Percentiles rank a stretch among this genome's conserved stretches.
phyloP scores from a whole-genome alignment of 2,888 invertebrate species.

The Rhagium mordax region DNA sequence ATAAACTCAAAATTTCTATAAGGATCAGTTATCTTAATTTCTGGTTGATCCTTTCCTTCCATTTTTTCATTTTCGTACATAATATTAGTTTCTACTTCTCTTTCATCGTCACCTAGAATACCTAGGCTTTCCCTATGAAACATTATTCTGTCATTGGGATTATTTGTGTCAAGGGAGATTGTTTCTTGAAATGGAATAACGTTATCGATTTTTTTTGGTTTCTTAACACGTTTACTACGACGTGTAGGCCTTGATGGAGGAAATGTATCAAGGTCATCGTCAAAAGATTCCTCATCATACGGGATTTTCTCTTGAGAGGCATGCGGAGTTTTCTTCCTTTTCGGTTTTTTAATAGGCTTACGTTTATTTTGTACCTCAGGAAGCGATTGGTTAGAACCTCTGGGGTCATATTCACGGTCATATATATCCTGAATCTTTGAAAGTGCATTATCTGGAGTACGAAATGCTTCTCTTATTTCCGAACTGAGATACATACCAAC shows the following conservation, averaged over 20 bases:
- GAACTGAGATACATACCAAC: constrained; percentile 83
- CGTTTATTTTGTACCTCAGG: constrained; percentile 72
- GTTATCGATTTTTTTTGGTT: constrained; percentile 51
- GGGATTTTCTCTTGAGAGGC: constrained; percentile 65
- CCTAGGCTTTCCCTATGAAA: constrained; percentile 55
- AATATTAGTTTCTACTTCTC: constrained; percentile 46
- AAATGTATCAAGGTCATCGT: constrained; percentile 55
- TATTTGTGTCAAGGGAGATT: constrained; percentile 53
- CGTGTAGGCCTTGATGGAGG: constrained; percentile 74
- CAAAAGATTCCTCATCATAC: constrained; percentile 62
- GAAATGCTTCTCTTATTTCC: constrained; percentile 86
- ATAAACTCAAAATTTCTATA: constrained; percentile 57
- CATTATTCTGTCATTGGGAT: constrained; percentile 31
- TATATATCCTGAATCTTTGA: constrained; percentile 72
- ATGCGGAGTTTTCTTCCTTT: constrained; percentile 68
- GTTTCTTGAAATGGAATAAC: constrained; percentile 69
- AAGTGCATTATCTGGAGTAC: constrained; percentile 77
- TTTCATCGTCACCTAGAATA: constrained; percentile 66
- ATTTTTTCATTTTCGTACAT: constrained; percentile 70
- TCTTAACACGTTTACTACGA: constrained; percentile 69
- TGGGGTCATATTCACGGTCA: constrained; percentile 66
- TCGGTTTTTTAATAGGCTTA: constrained; percentile 68
- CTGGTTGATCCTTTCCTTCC: constrained; percentile 73
- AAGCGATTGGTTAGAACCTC: constrained; percentile 61
- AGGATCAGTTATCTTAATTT: constrained; percentile 66